Evolutionary conservation across 1,140 invertebrate genomes (phyloP), one percentile per base, ranked within the genome.

Genomic region (Leptinotarsa undecemlineata): DNA sequence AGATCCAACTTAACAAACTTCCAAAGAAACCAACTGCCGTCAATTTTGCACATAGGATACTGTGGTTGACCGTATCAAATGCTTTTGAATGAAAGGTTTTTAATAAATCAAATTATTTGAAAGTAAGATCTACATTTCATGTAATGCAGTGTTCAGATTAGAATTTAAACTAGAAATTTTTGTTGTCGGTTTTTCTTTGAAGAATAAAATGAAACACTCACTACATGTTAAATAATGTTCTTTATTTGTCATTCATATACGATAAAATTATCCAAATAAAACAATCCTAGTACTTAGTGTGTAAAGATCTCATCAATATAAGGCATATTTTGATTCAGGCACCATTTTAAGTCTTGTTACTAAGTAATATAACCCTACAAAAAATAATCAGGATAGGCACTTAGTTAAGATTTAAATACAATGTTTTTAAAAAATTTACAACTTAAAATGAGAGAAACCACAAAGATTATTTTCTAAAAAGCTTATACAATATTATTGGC

Each of bases 401-500:
- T 72, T 72, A 48, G 20, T 20, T n/a, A 33, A 3, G 57, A 19
- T 63, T 62, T 62, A 63, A 72, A 64, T 63, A 72, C 48, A 72
- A 17, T 15, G 11, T 47, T 64, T 72, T 15, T 33, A 8, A 33
- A 33, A 21, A 72, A 72, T 72, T 20, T 72, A 72, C 71, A 72
- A 72, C 26, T 72, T 61, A 72, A 61, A 61, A 72, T 26, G 48
- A 64, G 14, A 13, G 42, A 61, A 64, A 20, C 21, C 51, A 71
- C 11, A 42, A 42, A 42, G 33, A 42, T 42, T 42, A 42, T 57
- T 61, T 70, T 21, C 19, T 64, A n/a, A 47, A 72, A 72, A 72
- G 71, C 71, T 64, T 72, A 72, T 15, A 64, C 20, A 47, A 14
- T 66, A 72, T 72, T 72, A 72, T 72, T 72, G 71, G 71, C 71